Percentiles rank a stretch among this genome's conserved stretches.
Evolutionary conservation across 1,140 invertebrate genomes (phyloP).

Genomic region (Colletes latitarsis): DNA sequence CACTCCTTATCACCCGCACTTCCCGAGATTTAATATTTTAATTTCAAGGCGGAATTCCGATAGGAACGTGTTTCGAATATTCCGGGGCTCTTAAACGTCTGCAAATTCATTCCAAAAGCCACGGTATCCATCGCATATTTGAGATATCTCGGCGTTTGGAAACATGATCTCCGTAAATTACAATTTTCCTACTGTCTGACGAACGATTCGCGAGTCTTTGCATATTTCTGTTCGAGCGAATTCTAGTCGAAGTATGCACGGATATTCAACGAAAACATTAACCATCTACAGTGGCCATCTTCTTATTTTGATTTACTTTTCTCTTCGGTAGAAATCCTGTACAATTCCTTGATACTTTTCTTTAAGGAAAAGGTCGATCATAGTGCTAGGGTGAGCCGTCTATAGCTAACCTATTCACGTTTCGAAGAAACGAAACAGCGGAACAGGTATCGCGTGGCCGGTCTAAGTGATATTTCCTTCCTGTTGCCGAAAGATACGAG

Average conservation of each 20-base stretch:
- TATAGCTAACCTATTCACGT: too few relatives aligned
- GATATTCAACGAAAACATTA: too few relatives aligned
- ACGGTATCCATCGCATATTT: conserved; percentile 1
- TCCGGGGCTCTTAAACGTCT: conserved; percentile 7
- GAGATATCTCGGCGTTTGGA: conserved; percentile 1
- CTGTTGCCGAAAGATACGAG: background rate
- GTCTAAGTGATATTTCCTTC: conserved; percentile 13
- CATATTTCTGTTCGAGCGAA: too few relatives aligned
- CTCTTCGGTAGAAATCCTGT: too few relatives aligned
- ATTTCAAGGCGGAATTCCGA: conserved; percentile 41
- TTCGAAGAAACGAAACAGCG: background rate
- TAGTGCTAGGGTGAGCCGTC: too few relatives aligned
- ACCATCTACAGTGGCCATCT: too few relatives aligned
- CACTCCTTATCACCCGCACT: conserved; percentile 20
- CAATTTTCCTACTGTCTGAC: background rate
- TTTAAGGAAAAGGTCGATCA: too few relatives aligned
- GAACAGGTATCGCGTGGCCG: background rate
- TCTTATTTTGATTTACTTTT: too few relatives aligned
- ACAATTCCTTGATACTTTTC: too few relatives aligned
- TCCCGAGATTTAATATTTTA: conserved; percentile 47
- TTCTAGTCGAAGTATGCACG: too few relatives aligned
- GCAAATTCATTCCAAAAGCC: background rate
- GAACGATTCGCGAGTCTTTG: background rate
- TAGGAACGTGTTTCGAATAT: conserved; percentile 40
- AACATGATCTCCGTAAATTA: background rate